Percentiles rank a stretch among this genome's conserved stretches.
Evolutionary conservation across 2,113 vertebrate genomes (phyloP).

Genomic region (Indri indri): DNA sequence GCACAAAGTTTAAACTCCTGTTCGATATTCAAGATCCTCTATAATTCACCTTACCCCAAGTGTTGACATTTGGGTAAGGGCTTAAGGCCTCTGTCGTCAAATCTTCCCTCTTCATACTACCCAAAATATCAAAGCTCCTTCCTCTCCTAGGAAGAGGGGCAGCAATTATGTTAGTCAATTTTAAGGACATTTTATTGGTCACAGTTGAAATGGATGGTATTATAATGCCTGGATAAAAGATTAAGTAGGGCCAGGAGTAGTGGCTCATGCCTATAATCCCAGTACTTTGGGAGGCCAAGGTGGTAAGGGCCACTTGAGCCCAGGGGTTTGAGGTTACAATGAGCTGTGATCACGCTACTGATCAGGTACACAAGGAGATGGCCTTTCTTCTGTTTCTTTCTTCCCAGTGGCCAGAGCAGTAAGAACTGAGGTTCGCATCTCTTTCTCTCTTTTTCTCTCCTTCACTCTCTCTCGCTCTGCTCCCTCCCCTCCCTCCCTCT

Average conservation of each 20-base stretch:
- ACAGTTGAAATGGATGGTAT: background rate
- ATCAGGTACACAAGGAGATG: background rate
- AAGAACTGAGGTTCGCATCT: no score
- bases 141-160: background rate
- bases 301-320: no score
- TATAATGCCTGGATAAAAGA: background rate
- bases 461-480: no score
- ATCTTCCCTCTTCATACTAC: background rate
- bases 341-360: no score
- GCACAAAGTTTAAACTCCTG: background rate
- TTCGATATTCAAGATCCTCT: background rate
- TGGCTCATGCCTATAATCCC: no score
- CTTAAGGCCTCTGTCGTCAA: background rate
- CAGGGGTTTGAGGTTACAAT: no score
- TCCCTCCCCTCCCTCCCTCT: no score
- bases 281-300: no score
- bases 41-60: background rate
- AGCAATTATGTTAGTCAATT: background rate
- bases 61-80: background rate
- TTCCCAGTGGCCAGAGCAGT: no score
- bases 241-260: background rate
- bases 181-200: background rate
- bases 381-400: no score
- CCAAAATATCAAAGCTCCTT: background rate
- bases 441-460: background rate